Percentiles rank a stretch among this genome's conserved stretches.
Conservation (phyloP, 1,140 invertebrate species). For the Orius insidiosus region DNA sequence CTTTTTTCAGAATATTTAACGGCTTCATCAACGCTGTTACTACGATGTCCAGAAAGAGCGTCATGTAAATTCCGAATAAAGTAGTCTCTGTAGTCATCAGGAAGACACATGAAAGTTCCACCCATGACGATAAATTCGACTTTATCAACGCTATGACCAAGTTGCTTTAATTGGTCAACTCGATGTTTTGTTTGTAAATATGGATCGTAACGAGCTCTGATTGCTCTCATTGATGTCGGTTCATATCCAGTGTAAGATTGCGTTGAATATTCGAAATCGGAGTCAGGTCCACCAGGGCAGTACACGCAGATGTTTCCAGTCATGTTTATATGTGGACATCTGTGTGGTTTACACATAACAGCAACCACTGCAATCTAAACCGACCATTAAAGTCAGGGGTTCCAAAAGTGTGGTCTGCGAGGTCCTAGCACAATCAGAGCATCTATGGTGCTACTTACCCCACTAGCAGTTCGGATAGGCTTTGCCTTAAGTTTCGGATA, state of each 20-base stretch:
- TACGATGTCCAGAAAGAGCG: conserved; percentile 88
- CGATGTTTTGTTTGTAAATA: conserved; percentile 89
- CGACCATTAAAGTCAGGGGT: too few relatives aligned
- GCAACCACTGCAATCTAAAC: conserved; percentile 92
- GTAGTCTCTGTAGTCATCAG: conserved; percentile 94
- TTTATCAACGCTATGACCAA: conserved; percentile 97
- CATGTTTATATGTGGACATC: conserved; percentile 98
- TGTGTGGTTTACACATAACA: conserved; percentile 98
- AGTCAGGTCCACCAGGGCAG: conserved; percentile 97
- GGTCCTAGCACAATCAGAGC: too few relatives aligned
- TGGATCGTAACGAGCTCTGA: conserved; percentile 91
- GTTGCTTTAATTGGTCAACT: conserved; percentile 87
- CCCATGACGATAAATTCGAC: conserved; percentile 99
- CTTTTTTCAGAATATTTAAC: conserved; percentile 87
- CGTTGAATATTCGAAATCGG: conserved; percentile 99
- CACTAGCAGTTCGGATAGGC: conserved; percentile 94
- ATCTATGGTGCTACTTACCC: conserved; percentile 45
- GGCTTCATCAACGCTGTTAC: conserved; percentile 80
- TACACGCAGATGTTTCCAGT: conserved; percentile 99
- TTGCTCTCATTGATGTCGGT: conserved; percentile 98
- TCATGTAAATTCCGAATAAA: conserved; percentile 97
- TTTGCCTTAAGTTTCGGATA: conserved; percentile 89
- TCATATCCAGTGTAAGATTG: conserved; percentile 99
- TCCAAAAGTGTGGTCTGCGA: too few relatives aligned
- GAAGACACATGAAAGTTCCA: conserved; percentile 96